Base-by-base conservation (phyloP, 2,888 invertebrate species). In the Shargacucullia verbasci region DNA sequence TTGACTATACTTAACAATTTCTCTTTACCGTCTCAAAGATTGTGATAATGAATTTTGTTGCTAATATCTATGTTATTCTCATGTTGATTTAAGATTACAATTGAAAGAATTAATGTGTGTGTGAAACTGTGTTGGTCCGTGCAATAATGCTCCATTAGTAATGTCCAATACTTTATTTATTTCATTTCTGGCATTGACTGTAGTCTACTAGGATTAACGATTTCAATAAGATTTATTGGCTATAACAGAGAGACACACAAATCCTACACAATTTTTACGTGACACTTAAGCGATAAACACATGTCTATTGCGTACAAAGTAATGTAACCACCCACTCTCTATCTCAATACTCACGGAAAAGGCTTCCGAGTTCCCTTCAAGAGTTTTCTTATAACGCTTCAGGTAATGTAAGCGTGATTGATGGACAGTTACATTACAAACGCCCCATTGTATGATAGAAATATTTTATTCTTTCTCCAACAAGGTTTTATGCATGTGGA, bases 391-490 rank as follows among this genome's bases (percentile, higher is more conserved):
- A 74, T 74, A 82, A 73, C 76, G 64, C 62, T 74, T 67, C 72
- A 62, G 59, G 57, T 67, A 64, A 70, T 66, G 69, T 71, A 68
- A 73, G 67, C 63, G 71, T 83, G 84, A 83, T 83, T 83, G 84
- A 83, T 81, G 75, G 77, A 79, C 78, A 76, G 68, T 70, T 60
- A 70, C 73, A 79, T 81, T 68, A 73, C 67, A 74, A 76, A 78
- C 73, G 76, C 58, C 43, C 65, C 69, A 71, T 78, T 78, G 73
- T 77, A 64, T 73, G 73, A 79, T 81, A 76, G 77, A 78, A 73
- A 65, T 49, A 37, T 69, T 73, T 67, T 78, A 77, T 73, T 66
- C 44, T 60, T 52, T 62, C 55, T 52, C 43, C 54, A 20, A 29
- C 52, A 29, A 54, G 54, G 68, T 71, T 78, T 71, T 80, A 73